Base-by-base conservation (phyloP, 2,888 invertebrate species). In the Uloborus plumipes region DNA sequence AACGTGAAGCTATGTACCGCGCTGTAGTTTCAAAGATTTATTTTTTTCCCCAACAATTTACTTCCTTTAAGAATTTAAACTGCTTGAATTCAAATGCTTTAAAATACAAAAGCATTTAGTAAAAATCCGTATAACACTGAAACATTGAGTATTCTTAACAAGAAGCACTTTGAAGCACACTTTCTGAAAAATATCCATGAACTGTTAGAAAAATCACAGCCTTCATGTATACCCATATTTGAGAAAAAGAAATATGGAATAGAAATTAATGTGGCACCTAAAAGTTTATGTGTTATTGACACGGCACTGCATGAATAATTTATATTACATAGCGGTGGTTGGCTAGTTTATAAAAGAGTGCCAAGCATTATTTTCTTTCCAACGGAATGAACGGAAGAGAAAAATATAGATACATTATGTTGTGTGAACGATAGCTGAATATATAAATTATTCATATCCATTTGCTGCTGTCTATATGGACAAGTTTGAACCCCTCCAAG, bases 391-490 rank as follows among this genome's bases (percentile, higher is more conserved):
- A 77, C 59, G 62, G 31, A 50, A 62, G 20, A 31, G 22, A 51
- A 65, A 79, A 73, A 67, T 31, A 67, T 49, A 82, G 76, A 82
- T 76, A 82, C 75, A 82, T 76, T 80, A 74, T 80, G 74, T 79
- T 80, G 69, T 58, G 67, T 74, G 80, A 80, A 69, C 74, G 80
- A 80, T 80, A 73, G 64, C 50, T 50, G 62, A 26, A 20, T 47
- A 20, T 18, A 74, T 80, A 62, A 53, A 80, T 80, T 80, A 80
- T 80, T 80, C 80, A 80, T 80, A 47, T 26, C 62, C 70, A 74
- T 80, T 74, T 64, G 22, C 66, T 22, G 62, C 66, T 80, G 80
- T 80, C 80, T 80, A 58, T 74, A 49, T n/a, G 58, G 67, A 31
- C 70, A 74, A 53, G 69, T 50, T 69, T 26, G 31, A 49, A 79